Percentiles rank a stretch among this genome's conserved stretches.
Evolutionary conservation across 2,888 invertebrate genomes (phyloP).

Genomic region (Aspidiotus destructor): DNA sequence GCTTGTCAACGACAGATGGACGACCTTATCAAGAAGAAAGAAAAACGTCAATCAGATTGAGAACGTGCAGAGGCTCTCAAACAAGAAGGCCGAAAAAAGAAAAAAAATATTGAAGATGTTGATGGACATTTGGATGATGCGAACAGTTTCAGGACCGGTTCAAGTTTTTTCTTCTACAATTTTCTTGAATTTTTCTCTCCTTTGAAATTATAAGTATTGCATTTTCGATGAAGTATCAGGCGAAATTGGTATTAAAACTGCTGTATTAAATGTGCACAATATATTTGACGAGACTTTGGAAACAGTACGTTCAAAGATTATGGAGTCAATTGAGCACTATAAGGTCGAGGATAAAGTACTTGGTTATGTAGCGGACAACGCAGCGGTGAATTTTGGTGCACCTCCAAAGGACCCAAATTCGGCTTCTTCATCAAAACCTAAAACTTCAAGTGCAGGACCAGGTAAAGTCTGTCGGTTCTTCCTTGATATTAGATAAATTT

Average conservation of each 20-base stretch:
- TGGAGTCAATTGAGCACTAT: slow-evolving; percentile 14
- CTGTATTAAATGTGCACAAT: slow-evolving; percentile 27
- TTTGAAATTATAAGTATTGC: not conserved
- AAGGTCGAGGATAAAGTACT: slow-evolving; percentile 18
- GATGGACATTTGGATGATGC: no score
- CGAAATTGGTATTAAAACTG: slow-evolving; percentile 13
- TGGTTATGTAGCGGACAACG: slow-evolving; percentile 33
- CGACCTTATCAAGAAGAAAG: not conserved
- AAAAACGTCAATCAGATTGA: not conserved
- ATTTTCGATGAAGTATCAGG: not conserved
- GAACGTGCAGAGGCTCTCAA: no score
- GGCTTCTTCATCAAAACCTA: no score
- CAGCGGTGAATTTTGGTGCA: slow-evolving; percentile 35
- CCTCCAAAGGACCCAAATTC: no score
- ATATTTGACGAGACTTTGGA: slow-evolving; percentile 14
- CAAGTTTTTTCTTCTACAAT: no score
- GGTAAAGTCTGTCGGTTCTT: no score
- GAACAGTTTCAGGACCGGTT: no score
- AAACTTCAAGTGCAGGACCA: slow-evolving; percentile 36
- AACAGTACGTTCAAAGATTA: slow-evolving; percentile 21
- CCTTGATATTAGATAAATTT: no score
- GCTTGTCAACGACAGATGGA: not conserved
- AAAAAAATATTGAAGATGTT: no score
- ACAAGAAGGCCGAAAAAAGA: no score
- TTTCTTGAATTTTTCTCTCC: not conserved